phyloP scores from a whole-genome alignment of 2,888 invertebrate species.

The Brenthis daphne region DNA sequence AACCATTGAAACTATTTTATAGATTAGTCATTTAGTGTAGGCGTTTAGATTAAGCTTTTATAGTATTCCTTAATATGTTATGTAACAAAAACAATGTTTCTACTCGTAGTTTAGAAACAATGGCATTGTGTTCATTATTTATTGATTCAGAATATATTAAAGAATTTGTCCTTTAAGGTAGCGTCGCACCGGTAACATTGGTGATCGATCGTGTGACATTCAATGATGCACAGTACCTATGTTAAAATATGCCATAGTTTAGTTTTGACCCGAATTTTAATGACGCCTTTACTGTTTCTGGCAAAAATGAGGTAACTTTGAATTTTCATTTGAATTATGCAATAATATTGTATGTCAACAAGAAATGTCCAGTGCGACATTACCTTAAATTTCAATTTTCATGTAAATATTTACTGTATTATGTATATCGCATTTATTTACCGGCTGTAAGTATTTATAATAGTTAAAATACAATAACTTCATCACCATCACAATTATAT shows the following conservation, averaged over 20 bases:
- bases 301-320: no score
- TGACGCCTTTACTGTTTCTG: not conserved
- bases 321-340: no score
- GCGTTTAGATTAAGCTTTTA: constrained; percentile 42
- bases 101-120: constrained; percentile 53
- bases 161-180: constrained; percentile 48
- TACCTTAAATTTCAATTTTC: constrained; percentile 29
- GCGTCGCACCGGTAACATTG: constrained; percentile 43
- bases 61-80: constrained; percentile 65
- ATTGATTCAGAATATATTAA: constrained; percentile 56
- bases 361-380: constrained; percentile 2
- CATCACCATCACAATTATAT: constrained; percentile 45
- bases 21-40: constrained; percentile 38
- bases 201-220: constrained; percentile 27
- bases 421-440: constrained; percentile 78
- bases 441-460: constrained; percentile 73
- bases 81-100: constrained; percentile 50
- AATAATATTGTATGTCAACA: not conserved
- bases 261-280: constrained; percentile 5
- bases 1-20: constrained; percentile 39
- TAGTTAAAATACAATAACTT: constrained; percentile 49
- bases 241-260: not conserved
- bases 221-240: not conserved
- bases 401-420: constrained; percentile 71
- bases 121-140: constrained; percentile 64